phyloP scores from a whole-genome alignment of 2,797 vertebrate genomes.

The Heliangelus exortis region DNA sequence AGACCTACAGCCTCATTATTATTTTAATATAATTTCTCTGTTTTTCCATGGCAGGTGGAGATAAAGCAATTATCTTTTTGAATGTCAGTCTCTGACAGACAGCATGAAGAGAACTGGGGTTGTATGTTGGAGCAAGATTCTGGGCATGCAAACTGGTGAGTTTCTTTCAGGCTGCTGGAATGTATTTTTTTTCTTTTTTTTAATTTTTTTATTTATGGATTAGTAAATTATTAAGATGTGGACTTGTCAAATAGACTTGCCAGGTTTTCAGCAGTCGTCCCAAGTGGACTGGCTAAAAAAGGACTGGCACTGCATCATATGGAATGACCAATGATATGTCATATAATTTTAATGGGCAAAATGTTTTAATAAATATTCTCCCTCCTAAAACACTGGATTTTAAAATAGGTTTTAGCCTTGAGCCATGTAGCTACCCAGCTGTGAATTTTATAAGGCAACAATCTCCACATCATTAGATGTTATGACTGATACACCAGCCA shows the following conservation, averaged over 20 bases:
- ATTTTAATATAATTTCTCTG: constrained; percentile 66
- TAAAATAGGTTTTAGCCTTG: constrained; percentile 83
- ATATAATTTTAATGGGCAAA: constrained; percentile 85
- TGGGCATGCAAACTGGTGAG: constrained; percentile 38
- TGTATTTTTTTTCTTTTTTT: background rate
- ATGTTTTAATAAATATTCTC: constrained; percentile 84
- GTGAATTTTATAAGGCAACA: constrained; percentile 84
- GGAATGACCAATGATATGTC: constrained; percentile 79
- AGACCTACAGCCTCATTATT: constrained; percentile 60
- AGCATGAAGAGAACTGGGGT: constrained; percentile 12
- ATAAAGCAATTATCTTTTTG: constrained; percentile 65
- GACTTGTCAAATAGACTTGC: constrained; percentile 68
- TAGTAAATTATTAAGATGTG: constrained; percentile 61
- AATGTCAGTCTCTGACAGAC: constrained; percentile 53
- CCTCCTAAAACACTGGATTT: constrained; percentile 65
- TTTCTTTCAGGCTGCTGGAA: constrained; percentile 67
- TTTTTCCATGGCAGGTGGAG: constrained; percentile 39
- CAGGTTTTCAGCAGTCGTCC: constrained; percentile 73
- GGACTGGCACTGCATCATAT: constrained; percentile 80
- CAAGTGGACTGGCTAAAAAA: constrained; percentile 71
- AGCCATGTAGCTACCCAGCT: constrained; percentile 85
- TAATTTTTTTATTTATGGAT: constrained; percentile 26
- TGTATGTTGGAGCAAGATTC: constrained; percentile 40
- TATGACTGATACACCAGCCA: constrained; percentile 74
- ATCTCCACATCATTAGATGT: constrained; percentile 83